Conservation (phyloP, 2,113 vertebrate genomes). For the Oryzias curvinotus region DNA sequence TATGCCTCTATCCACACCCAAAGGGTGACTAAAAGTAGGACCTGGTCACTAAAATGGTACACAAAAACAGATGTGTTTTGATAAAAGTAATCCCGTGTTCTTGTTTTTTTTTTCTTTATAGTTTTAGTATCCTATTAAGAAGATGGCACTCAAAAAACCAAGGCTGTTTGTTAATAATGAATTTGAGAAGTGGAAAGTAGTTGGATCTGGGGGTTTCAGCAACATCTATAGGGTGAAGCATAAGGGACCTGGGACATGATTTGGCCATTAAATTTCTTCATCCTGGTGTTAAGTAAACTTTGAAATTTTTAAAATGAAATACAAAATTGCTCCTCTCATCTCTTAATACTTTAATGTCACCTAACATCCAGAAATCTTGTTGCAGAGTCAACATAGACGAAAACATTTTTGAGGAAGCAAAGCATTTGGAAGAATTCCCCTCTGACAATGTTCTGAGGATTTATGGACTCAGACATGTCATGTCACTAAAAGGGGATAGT, state of each 20-base stretch:
- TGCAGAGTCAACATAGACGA: neutral
- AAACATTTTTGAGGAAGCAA: constrained; percentile 34
- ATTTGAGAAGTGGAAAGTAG: constrained; percentile 4
- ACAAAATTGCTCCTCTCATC: neutral
- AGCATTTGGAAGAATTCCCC: constrained; percentile 45
- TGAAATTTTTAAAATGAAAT: neutral
- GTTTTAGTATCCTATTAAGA: no score
- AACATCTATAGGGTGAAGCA: constrained; percentile 63
- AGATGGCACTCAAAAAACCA: no score
- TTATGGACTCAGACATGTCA: constrained; percentile 2
- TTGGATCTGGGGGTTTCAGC: constrained; percentile 73
- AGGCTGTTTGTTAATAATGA: neutral
- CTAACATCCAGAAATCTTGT: neutral
- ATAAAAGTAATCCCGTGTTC: no score
- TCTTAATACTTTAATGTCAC: neutral
- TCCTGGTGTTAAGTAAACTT: neutral
- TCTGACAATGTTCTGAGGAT: constrained; percentile 61
- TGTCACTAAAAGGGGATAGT: constrained; percentile 68
- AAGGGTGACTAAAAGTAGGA: no score
- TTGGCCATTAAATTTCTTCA: constrained; percentile 58
- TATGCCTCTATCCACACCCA: no score
- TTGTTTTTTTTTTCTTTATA: no score
- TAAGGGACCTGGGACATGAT: constrained; percentile 27
- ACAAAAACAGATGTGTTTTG: no score
- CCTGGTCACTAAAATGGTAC: no score